A percentile compares a stretch with the other conserved stretches of the same genome.
Evolutionary conservation across 2,888 invertebrate species (phyloP).

Genomic region (Drosophila suboccidentalis): DNA sequence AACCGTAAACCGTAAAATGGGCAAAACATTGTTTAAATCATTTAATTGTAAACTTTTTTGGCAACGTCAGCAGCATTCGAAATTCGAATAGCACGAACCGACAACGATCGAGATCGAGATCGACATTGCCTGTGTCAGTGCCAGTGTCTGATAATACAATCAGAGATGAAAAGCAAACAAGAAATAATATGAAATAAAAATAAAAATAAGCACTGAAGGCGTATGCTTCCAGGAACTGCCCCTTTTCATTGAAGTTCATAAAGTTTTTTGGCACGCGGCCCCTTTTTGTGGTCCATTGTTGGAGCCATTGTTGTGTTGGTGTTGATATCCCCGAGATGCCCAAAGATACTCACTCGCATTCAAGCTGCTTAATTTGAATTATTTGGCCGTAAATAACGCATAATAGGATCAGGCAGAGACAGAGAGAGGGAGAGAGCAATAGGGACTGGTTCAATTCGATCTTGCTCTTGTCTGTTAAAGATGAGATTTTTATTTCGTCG

Average conservation of each 20-base stretch:
- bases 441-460: slow-evolving; percentile 21
- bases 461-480: slow-evolving; percentile 58
- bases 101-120: not conserved
- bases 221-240: slow-evolving; percentile 57
- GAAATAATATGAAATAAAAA: not conserved
- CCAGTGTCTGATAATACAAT: slow-evolving; percentile 27
- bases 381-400: slow-evolving; percentile 84
- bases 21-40: slow-evolving; percentile 82
- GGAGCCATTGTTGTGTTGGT: slow-evolving; percentile 25
- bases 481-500: slow-evolving; percentile 74
- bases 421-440: not conserved
- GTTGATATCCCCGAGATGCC: slow-evolving; percentile 41
- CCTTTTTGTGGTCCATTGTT: slow-evolving; percentile 52
- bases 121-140: not conserved
- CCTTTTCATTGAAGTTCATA: slow-evolving; percentile 70
- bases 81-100: slow-evolving; percentile 38
- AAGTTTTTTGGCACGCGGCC: slow-evolving; percentile 77
- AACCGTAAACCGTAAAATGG: slow-evolving; percentile 59
- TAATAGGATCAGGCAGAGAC: slow-evolving; percentile 61
- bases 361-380: slow-evolving; percentile 82
- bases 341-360: slow-evolving; percentile 25
- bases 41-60: slow-evolving; percentile 76
- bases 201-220: slow-evolving; percentile 20
- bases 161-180: slow-evolving; percentile 1
- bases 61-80: slow-evolving; percentile 46